Percentiles rank a stretch among this genome's conserved stretches.
These are phyloP conservation scores for Galaxias olidus DNA, from an alignment of 2,797 vertebrate genomes.

Conservation along the genomic window DNA sequence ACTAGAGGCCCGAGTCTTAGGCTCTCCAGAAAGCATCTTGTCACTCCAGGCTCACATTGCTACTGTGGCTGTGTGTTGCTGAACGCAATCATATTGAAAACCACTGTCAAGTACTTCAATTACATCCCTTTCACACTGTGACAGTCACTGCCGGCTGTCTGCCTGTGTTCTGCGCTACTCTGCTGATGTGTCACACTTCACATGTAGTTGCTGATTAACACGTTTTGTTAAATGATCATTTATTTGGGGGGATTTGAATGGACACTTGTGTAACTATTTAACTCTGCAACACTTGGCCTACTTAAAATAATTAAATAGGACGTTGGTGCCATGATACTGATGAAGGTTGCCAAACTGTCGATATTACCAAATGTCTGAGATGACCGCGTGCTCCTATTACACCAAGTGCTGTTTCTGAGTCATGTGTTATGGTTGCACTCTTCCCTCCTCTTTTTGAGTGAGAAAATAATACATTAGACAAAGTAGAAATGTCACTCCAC, in stretches of 20 bases:
- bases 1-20: background rate
- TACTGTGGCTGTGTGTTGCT: background rate
- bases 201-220: too few species aligned
- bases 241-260: too few species aligned
- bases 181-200: background rate
- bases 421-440: background rate
- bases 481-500: slow-evolving; percentile 1
- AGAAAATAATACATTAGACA: background rate
- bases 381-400: too few species aligned
- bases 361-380: too few species aligned
- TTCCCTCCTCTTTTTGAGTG: background rate
- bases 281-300: too few species aligned
- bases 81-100: slow-evolving; percentile 12
- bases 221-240: background rate
- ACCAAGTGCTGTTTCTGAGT: background rate
- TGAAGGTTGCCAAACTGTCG: too few species aligned
- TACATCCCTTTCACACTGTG: slow-evolving; percentile 2
- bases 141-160: background rate
- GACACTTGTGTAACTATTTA: background rate
- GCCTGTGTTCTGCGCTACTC: slow-evolving; percentile 7
- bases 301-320: too few species aligned
- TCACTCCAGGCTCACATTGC: background rate
- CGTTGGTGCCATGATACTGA: too few species aligned
- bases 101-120: background rate
- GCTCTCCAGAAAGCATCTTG: slow-evolving; percentile 10